phyloP scores from a whole-genome alignment of 2,888 invertebrate genomes.

The Augiades crinisus region DNA sequence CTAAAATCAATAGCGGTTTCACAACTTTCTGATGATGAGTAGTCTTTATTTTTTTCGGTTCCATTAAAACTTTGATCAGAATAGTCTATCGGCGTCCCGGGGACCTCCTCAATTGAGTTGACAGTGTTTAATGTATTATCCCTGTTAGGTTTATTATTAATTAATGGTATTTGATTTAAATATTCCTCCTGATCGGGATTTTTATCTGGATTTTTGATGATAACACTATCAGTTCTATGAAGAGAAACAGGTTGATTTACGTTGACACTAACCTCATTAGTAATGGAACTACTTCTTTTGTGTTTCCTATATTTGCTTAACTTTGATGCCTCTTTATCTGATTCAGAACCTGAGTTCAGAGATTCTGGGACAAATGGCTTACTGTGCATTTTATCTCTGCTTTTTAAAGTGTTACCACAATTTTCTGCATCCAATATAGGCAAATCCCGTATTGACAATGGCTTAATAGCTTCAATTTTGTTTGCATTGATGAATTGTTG shows the following conservation, averaged over 20 bases:
- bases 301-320: constrained; percentile 67
- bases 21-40: neutral
- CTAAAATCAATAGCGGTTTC: constrained; percentile 58
- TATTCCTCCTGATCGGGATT: constrained; percentile 42
- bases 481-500: constrained; percentile 76
- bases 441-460: constrained; percentile 41
- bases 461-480: constrained; percentile 50
- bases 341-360: constrained; percentile 38
- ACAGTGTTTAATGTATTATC: neutral
- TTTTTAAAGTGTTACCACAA: constrained; percentile 13
- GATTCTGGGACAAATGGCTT: constrained; percentile 29
- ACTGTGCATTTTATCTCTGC: constrained; percentile 31
- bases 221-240: constrained; percentile 67
- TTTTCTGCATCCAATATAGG: constrained; percentile 42
- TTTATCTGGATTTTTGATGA: constrained; percentile 76
- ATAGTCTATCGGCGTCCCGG: neutral
- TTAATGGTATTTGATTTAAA: neutral
- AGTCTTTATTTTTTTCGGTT: constrained; percentile 22
- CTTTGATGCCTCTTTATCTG: constrained; percentile 57
- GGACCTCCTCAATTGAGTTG: neutral
- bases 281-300: constrained; percentile 41
- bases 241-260: constrained; percentile 35
- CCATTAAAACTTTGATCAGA: constrained; percentile 32
- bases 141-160: neutral
- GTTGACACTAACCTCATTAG: constrained; percentile 33